Evolutionary conservation across 2,888 invertebrate species (phyloP).

Genomic region (Autographa gamma): DNA sequence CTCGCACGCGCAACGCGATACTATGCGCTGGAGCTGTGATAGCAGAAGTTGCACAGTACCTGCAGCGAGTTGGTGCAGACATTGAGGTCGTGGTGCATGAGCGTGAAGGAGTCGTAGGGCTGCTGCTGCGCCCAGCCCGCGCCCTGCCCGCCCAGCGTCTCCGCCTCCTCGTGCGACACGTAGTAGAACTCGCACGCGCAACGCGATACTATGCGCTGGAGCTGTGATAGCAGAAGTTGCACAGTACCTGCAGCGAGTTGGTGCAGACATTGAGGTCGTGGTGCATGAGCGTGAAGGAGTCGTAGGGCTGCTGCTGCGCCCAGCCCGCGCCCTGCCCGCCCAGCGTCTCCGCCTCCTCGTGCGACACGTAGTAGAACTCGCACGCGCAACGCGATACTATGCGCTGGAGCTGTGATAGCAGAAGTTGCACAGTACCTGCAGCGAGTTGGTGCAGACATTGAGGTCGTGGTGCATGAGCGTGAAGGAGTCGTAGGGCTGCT

Average conservation of each 20-base stretch:
- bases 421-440: constrained; percentile 90
- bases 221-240: constrained; percentile 81
- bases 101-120: constrained; percentile 98
- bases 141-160: constrained; percentile 68
- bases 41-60: constrained; percentile 77
- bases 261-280: constrained; percentile 99
- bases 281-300: constrained; percentile 99
- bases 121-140: constrained; percentile 93
- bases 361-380: constrained; percentile 98
- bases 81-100: constrained; percentile 99
- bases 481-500: constrained; percentile 97
- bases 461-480: constrained; percentile 99
- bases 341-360: constrained; percentile 92
- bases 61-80: constrained; percentile 98
- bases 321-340: constrained; percentile 88
- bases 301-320: constrained; percentile 95
- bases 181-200: constrained; percentile 99
- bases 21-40: constrained; percentile 96
- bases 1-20: constrained; percentile 99
- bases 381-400: constrained; percentile 99
- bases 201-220: constrained; percentile 98
- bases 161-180: constrained; percentile 96
- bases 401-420: constrained; percentile 93
- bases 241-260: constrained; percentile 93
- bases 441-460: constrained; percentile 98